Base-by-base conservation (phyloP, 2,888 invertebrate genomes). In the Dicyrtoma fusca region DNA sequence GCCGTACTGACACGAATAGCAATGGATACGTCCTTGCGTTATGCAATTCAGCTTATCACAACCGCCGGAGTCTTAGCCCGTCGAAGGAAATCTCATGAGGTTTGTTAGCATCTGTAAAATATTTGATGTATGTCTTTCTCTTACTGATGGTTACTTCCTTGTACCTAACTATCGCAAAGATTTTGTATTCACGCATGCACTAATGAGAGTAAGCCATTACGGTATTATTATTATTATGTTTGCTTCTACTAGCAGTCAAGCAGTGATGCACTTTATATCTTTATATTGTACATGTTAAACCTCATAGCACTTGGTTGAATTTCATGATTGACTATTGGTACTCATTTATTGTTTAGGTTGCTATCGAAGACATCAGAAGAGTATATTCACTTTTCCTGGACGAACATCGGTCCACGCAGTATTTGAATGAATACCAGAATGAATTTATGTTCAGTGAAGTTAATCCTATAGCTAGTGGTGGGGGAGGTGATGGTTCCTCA, bases 31-130 rank as follows among this genome's bases (percentile, higher is more conserved):
- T 96, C 96, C 0, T 86, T 99, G 14, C 89, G 99, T 73, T 99
- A 99, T 85, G 94, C 97, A 42, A 98, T 99, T 83, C 99, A 99
- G 82, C 88, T 99, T 44, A 98, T 99, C 81, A 96, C 97, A 44
- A 94, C 96, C 0, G 92, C 98, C 0, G 92, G 92, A 79, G 88
- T 99, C n/a, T 94, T 97, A n/a, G 90, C 95, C 69, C 88, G 91
- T 61, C 90, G 94, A 80, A 88, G 96, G 79, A 97, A 96, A 85
- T 92, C 92, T 0, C 88, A 89, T 3, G 92, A 93, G 86, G 92
- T 93, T 23, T 34, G 3, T 34, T 34, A 34, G 3, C 8, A 34
- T 5, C 8, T 34, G 34, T 34, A 34, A n/a, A n/a, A 17, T 57
- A 14, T 57, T 57, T 57, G 57, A 57, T 23, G 3, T 21, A 4